phyloP scores from a whole-genome alignment of 2,888 invertebrate genomes.

The Lacanobia oleracea region DNA sequence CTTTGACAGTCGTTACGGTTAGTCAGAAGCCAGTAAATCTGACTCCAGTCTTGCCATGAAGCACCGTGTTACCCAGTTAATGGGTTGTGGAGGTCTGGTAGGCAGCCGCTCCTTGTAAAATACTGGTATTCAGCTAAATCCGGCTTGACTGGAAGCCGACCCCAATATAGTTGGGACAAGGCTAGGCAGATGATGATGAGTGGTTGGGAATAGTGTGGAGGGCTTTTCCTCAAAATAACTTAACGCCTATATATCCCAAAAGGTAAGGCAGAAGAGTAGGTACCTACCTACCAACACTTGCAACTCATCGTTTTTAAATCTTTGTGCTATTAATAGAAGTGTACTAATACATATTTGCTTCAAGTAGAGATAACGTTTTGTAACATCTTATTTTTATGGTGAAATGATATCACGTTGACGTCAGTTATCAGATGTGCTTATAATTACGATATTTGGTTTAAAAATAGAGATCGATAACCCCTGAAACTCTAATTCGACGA shows the following conservation, averaged over 20 bases:
- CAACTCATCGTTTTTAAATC: neutral
- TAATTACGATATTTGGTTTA: neutral
- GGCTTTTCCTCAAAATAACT: neutral
- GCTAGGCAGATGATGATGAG: too few relatives aligned
- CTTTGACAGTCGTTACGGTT: too few relatives aligned
- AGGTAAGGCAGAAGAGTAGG: neutral
- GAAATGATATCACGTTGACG: neutral
- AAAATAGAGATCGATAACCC: neutral
- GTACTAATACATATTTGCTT: neutral
- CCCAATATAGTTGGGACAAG: too few relatives aligned
- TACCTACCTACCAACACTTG: neutral
- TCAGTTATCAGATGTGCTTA: neutral
- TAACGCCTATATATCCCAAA: neutral
- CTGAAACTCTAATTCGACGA: neutral
- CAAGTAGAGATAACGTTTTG: neutral
- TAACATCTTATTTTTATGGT: slow-evolving; percentile 14
- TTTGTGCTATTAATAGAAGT: neutral
- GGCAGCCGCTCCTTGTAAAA: too few relatives aligned
- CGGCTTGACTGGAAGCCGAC: too few relatives aligned
- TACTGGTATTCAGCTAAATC: too few relatives aligned
- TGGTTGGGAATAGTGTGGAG: too few relatives aligned
- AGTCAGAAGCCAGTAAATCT: too few relatives aligned
- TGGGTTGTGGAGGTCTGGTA: too few relatives aligned
- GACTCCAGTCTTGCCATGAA: too few relatives aligned
- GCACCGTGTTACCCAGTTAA: too few relatives aligned